These are phyloP conservation scores for Pomacea maculata DNA, from an alignment of 1,140 invertebrate species.

Conservation along the genomic window DNA sequence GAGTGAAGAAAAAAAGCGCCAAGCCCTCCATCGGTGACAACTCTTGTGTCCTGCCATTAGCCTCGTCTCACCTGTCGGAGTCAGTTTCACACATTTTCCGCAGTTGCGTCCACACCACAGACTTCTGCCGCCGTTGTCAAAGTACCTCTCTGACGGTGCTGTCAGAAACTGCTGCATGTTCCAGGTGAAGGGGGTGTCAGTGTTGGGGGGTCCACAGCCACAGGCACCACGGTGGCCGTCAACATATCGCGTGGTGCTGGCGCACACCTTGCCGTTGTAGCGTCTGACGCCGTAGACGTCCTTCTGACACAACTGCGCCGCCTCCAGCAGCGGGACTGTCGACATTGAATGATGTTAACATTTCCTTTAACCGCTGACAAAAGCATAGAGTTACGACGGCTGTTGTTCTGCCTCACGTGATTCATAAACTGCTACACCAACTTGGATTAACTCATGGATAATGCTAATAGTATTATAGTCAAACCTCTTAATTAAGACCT, in stretches of 20 bases:
- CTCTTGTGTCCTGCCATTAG: too few species aligned
- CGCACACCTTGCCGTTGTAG: constrained; percentile 25
- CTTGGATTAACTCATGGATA: too few species aligned
- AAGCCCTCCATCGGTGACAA: too few species aligned
- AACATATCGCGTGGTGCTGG: constrained; percentile 44
- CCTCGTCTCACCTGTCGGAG: constrained; percentile 36
- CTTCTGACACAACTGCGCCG: not conserved
- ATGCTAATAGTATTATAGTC: too few species aligned
- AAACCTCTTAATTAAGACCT: too few species aligned
- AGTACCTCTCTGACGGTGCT: constrained; percentile 38
- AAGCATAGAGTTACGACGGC: too few species aligned
- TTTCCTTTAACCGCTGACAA: too few species aligned
- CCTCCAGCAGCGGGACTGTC: not conserved
- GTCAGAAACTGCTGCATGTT: constrained; percentile 30
- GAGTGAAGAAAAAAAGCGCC: too few species aligned
- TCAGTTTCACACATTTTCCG: constrained; percentile 43
- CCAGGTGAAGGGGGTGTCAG: constrained; percentile 36
- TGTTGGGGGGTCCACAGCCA: constrained; percentile 40
- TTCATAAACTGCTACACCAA: too few species aligned
- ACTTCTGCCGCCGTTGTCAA: constrained; percentile 25
- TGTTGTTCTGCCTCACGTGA: too few species aligned
- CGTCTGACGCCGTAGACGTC: not conserved
- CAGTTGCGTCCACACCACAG: constrained; percentile 43
- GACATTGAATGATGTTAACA: not conserved
- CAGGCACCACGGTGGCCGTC: constrained; percentile 50